Evolutionary conservation across 2,113 vertebrate species (phyloP).

Genomic region (Bufo gargarizans): DNA sequence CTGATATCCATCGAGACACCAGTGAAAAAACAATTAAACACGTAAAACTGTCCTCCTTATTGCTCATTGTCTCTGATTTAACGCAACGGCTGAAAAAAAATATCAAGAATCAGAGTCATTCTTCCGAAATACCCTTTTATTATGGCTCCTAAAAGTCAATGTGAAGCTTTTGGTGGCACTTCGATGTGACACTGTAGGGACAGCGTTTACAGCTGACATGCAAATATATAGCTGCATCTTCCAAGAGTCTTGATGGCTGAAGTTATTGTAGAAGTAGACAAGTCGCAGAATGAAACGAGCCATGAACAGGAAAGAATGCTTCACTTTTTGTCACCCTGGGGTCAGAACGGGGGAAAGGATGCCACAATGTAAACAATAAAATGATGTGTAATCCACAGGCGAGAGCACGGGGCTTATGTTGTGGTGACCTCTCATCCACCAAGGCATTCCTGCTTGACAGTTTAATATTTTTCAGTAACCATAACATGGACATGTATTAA

Average conservation of each 20-base stretch:
- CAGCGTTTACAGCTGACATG: conserved; percentile 5
- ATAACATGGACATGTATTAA: conserved; percentile 5
- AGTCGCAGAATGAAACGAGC: conserved; percentile 49
- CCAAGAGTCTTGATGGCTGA: conserved; percentile 17
- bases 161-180: neutral
- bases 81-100: neutral
- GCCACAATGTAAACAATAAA: conserved; percentile 60
- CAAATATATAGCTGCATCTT: conserved; percentile 45
- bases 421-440: neutral
- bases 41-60: neutral
- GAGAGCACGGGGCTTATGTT: conserved; percentile 44
- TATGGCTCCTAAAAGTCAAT: neutral
- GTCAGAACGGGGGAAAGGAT: conserved; percentile 55
- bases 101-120: conserved; percentile 9
- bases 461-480: neutral
- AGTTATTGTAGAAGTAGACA: conserved; percentile 49
- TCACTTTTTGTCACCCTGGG: conserved; percentile 24
- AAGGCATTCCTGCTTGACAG: neutral
- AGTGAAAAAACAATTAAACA: neutral
- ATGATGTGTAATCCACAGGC: conserved; percentile 41
- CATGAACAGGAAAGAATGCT: conserved; percentile 39
- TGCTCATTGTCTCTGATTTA: conserved; percentile 6
- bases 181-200: neutral
- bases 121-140: conserved; percentile 32
- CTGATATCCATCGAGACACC: neutral